Base-by-base conservation (phyloP, 2,113 vertebrate genomes). In the Mustelus asterias region DNA sequence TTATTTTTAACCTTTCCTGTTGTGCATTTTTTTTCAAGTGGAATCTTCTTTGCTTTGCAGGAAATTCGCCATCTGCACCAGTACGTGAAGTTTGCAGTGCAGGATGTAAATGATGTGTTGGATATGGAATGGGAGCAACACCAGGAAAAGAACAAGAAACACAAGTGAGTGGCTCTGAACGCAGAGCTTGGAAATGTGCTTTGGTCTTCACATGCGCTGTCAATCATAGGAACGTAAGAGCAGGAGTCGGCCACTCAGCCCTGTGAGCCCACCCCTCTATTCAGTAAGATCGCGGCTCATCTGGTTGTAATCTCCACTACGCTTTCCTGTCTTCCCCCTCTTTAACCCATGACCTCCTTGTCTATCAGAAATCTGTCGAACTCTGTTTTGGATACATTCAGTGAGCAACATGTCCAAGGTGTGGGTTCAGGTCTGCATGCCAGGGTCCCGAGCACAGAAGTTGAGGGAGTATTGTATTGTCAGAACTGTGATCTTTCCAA, bases 71-170 rank as follows among this genome's bases (percentile, higher is more conserved):
- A 98, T 96, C 97, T 99, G 95, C 98, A 99, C 96, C 99, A 99
- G 96, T 99, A 99, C 0, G 98, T 99, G 26, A 99, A 98, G 95
- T 98, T 98, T 97, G 98, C 99, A 18, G 98, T 99, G 95, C 99
- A 99, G 96, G 99, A 99, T 48, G 99, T 99, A 95, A 99, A 99
- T 20, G 99, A 99, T 0, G 98, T 99, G 16, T 96, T 99, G 96
- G 98, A 99, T 97, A 96, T 99, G 96, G 99, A 99, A 96, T 99
- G 99, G 99, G 99, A 99, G 94, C 98, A 97, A 83, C 98, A 99
- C 96, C 96, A 99, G 97, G 98, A 99, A 89, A 98, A 98, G 96
- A 98, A 98, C 96, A 99, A 97, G 89, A 99, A 98, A 80, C 98
- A 98, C 92, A 99, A 97, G 99, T 99, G 96, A 97, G 98, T 69